Evolutionary conservation across 2,797 vertebrate genomes (phyloP).

Genomic region (Denticeps clupeoides): DNA sequence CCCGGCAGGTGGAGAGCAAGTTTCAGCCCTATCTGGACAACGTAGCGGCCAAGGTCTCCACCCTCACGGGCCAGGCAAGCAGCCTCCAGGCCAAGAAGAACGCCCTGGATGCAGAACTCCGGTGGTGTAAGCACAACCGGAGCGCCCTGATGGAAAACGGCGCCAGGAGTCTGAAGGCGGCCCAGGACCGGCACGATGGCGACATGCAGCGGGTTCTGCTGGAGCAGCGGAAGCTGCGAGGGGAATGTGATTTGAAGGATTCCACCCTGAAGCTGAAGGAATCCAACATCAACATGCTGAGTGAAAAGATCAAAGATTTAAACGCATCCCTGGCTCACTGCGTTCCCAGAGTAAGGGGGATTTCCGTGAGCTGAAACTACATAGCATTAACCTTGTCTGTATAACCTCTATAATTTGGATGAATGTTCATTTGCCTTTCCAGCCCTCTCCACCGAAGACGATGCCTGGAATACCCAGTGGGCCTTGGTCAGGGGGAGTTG

Average conservation of each 20-base stretch:
- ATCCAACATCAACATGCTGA: conserved; percentile 34
- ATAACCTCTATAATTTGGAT: too few species aligned
- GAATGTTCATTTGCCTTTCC: too few species aligned
- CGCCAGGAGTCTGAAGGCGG: conserved; percentile 13
- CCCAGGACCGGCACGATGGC: conserved; percentile 39
- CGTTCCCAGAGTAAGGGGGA: conserved; percentile 15
- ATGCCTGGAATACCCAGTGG: too few species aligned
- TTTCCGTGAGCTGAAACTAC: background rate
- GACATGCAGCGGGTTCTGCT: conserved; percentile 42
- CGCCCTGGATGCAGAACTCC: conserved; percentile 37
- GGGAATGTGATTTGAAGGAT: conserved; percentile 29
- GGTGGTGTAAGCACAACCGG: conserved; percentile 48
- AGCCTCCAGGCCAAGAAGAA: conserved; percentile 45
- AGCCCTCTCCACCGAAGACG: too few species aligned
- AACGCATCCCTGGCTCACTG: conserved; percentile 36
- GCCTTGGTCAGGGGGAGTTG: too few species aligned
- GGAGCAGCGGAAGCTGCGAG: conserved; percentile 41
- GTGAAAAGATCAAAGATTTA: conserved; percentile 31
- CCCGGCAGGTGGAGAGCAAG: conserved; percentile 51
- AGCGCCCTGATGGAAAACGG: conserved; percentile 27
- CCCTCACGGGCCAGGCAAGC: conserved; percentile 38
- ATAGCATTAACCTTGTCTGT: background rate
- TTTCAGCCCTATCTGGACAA: conserved; percentile 53
- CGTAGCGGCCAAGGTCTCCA: conserved; percentile 42
- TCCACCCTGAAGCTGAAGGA: conserved; percentile 38